Percentiles rank a stretch among this genome's conserved stretches.
These are phyloP conservation scores for Harpagifer antarcticus DNA, from an alignment of 2,797 vertebrate genomes.

Conservation along the genomic window DNA sequence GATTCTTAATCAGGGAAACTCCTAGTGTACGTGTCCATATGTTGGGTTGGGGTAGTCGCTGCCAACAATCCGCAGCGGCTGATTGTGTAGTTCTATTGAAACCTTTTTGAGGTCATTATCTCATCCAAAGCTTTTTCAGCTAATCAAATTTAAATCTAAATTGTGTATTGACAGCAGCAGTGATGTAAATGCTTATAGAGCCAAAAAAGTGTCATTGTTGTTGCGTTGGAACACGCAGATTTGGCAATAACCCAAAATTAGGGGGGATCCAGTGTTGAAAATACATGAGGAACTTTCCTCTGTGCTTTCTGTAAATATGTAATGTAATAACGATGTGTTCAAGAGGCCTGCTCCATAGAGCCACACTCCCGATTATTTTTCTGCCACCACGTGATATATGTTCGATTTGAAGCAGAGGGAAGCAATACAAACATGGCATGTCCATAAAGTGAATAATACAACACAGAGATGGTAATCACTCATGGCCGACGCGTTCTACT, in stretches of 20 bases:
- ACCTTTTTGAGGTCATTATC: neutral
- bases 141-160: neutral
- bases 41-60: neutral
- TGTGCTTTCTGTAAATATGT: neutral
- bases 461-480: neutral
- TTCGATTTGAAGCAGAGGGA: neutral
- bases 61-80: neutral
- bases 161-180: neutral
- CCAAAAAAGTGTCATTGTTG: neutral
- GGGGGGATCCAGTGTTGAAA: constrained; percentile 11
- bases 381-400: neutral
- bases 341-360: neutral
- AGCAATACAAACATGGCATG: neutral
- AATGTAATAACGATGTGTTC: neutral
- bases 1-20: no score
- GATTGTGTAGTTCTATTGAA: neutral
- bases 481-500: neutral
- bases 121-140: neutral
- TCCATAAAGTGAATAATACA: neutral
- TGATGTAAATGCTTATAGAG: constrained; percentile 1
- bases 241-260: constrained; percentile 15
- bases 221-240: constrained; percentile 3
- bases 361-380: neutral
- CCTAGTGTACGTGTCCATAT: no score
- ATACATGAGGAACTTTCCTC: constrained; percentile 19